Base-by-base conservation (phyloP, 2,888 invertebrate genomes). In the Orchesella flavescens region DNA sequence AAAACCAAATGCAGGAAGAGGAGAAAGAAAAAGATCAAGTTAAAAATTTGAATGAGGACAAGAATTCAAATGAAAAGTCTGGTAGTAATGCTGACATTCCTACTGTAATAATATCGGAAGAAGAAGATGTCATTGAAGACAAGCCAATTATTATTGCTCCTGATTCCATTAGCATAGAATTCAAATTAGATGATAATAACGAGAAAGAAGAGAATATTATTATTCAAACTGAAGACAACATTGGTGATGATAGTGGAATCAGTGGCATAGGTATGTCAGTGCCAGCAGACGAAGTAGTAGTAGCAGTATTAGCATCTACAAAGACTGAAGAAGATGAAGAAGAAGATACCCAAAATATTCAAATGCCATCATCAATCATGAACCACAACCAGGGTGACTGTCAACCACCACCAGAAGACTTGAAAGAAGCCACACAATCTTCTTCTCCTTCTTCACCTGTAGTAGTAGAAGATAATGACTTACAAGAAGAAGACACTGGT, bases 141-240 rank as follows among this genome's bases (percentile, higher is more conserved):
- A 15, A 46, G 13, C 13, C 24, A 10, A 53, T 53, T n/a, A n/a
- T n/a, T n/a, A n/a, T n/a, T 69, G 74, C 61, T 19, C 23, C 44
- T 21, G 24, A 65, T 59, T 71, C 61, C 46, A 78, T 78, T 78
- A 71, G 63, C 78, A 78, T 71, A 71, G 53, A 78, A 78, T 78
- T 78, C 71, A 71, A 69, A 78, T 77, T 69, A 77, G 49, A 23
- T 57, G 9, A 43, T 24, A n/a, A n/a, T 19, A 57, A 55, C 24
- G 19, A 44, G 44, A 49, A 53, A 10, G 59, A 55, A 43, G 66
- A 55, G 19, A 24, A 59, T 15, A 53, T 57, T 17, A 57, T 43
- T n/a, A 53, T 49, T 4, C 13, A 49, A 34, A 34, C 34, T 5
- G 66, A 73, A 13, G 72, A 72, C 19, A 73, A 72, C 55, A 34